These are phyloP conservation scores for Isichthys henryi DNA, from an alignment of 2,113 vertebrate species.

Conservation along the genomic window DNA sequence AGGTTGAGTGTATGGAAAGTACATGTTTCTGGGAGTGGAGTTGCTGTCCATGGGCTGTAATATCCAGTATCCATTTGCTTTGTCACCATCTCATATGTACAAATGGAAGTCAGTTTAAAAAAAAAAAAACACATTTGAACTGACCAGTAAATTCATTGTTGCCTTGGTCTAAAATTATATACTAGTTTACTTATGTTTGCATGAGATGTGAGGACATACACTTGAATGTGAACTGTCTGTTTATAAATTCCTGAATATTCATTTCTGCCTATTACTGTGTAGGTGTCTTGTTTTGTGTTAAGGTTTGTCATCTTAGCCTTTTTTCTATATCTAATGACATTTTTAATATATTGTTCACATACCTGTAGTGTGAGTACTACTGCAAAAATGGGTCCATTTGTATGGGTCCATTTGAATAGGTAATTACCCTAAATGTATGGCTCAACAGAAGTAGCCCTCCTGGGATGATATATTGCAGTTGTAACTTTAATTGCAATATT, in stretches of 20 bases:
- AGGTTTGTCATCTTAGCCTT: neutral
- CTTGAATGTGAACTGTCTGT: neutral
- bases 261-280: neutral
- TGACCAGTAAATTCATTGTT: neutral
- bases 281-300: neutral
- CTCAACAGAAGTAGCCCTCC: neutral
- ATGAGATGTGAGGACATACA: neutral
- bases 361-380: neutral
- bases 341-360: neutral
- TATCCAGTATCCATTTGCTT: neutral
- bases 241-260: neutral
- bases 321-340: neutral
- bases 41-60: neutral
- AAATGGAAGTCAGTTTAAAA: neutral
- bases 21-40: neutral
- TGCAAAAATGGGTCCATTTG: neutral
- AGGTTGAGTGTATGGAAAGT: neutral
- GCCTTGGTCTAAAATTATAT: neutral
- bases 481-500: neutral
- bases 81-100: neutral
- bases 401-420: neutral
- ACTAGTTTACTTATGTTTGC: neutral
- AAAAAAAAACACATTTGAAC: too few relatives aligned
- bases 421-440: neutral
- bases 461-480: neutral